Base-by-base conservation (phyloP, 2,113 vertebrate genomes). In the Salvelinus fontinalis region DNA sequence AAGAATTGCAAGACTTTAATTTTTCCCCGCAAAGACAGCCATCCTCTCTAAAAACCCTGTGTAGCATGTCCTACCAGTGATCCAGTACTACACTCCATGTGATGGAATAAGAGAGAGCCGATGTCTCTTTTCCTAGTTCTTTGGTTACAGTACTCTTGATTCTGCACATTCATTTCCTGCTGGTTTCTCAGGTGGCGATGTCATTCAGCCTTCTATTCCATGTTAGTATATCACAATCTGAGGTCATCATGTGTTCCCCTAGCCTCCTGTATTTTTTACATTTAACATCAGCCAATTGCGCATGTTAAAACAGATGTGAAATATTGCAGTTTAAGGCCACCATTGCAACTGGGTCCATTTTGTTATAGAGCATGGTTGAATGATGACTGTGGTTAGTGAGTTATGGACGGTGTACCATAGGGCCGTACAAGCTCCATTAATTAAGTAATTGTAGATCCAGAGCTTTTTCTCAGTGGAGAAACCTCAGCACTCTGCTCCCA, bases 1-100 rank as follows among this genome's bases (percentile, higher is more conserved):
- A 93, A 68, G 84, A 74, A 77, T 68, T 85, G 77, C 74, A 85
- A 84, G 80, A 87, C 84, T 85, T 84, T 88, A 16, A 54, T 54
- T 54, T 16, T 54, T 18, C 51, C 39, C 11, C 39, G 11, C 39
- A 44, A 44, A 44, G 39, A 44, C 39, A 44, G 39, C 9, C 39
- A 44, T 11, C 39, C 39, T 44, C 39, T 44, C 39, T 44, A 44
- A 44, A 44, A 44, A 12, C 39, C 39, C 14, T 54, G 14, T 14
- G 51, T 18, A 18, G 16, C 51, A 14, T 51, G 60, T 3, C 60
- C 60, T n/a, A 64, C 60, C n/a, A 22, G 20, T 9, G 60, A 64
- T 22, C 20, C n/a, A 54, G 14, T 54, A 54, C 3, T 18, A 16
- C 51, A 18, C 39, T 54, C 5, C 51, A 44, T 18, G 16, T 54